A percentile compares a stretch with the other conserved stretches of the same genome.
These are phyloP conservation scores for Sebastes matsubarae DNA, from an alignment of 2,797 vertebrate species.

Conservation along the genomic window DNA sequence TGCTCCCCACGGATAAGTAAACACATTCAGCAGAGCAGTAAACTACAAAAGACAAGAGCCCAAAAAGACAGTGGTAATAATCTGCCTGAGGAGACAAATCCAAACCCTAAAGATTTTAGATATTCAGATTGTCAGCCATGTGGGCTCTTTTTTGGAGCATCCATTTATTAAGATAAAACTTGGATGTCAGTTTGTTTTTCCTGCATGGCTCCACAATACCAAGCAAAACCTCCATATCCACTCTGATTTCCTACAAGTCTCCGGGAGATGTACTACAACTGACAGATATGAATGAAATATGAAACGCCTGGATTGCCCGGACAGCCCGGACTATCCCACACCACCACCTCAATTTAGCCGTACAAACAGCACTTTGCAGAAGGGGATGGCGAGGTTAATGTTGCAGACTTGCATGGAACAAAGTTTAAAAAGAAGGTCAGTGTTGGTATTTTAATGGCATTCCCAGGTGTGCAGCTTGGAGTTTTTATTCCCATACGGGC, in stretches of 20 bases:
- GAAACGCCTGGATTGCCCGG: constrained; percentile 37
- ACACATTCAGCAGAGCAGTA: constrained; percentile 71
- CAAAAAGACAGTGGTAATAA: constrained; percentile 65
- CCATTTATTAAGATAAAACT: constrained; percentile 49
- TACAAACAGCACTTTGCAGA: constrained; percentile 45
- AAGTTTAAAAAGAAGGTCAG: constrained; percentile 37
- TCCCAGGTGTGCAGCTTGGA: neutral
- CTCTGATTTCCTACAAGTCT: constrained; percentile 48
- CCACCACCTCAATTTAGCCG: constrained; percentile 38
- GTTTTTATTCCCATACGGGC: constrained; percentile 1
- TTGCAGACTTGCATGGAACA: constrained; percentile 13
- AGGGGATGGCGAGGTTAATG: neutral
- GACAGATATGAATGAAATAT: constrained; percentile 61
- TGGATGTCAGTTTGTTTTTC: constrained; percentile 20
- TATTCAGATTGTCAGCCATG: constrained; percentile 23
- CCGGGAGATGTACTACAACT: constrained; percentile 33
- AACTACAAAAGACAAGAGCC: constrained; percentile 68
- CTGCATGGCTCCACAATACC: constrained; percentile 7
- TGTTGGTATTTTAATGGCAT: constrained; percentile 11
- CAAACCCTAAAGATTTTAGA: constrained; percentile 36
- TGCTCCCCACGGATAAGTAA: constrained; percentile 75
- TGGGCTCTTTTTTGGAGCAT: neutral
- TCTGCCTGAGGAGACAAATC: constrained; percentile 61
- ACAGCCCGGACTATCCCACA: constrained; percentile 18
- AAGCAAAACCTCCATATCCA: constrained; percentile 18